Evolutionary conservation across 2,797 vertebrate genomes (phyloP).

Genomic region (Arnoldichthys spilopterus): DNA sequence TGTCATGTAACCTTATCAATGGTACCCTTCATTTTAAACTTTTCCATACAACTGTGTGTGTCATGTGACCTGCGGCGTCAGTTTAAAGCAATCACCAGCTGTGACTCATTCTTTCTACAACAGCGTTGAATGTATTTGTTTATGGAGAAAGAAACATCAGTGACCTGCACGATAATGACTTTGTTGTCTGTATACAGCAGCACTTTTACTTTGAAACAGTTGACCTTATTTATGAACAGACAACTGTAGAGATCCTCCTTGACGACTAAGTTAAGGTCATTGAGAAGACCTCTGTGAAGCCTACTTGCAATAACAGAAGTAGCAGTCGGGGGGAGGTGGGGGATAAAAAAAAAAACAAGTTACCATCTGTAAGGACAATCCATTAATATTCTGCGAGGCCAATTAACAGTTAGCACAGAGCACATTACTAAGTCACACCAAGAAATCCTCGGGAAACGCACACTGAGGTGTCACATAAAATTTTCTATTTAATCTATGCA

Average conservation of each 20-base stretch:
- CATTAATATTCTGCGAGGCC: background rate
- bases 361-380: constrained; percentile 1
- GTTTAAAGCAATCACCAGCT: background rate
- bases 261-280: constrained; percentile 4
- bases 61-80: background rate
- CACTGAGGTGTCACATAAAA: constrained; percentile 67
- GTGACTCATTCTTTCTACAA: background rate
- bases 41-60: too few species aligned
- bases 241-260: constrained; percentile 16
- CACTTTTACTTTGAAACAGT: constrained; percentile 36
- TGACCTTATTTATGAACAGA: constrained; percentile 36
- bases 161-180: constrained; percentile 25
- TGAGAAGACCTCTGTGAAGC: background rate
- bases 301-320: background rate
- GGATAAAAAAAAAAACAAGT: background rate
- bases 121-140: background rate
- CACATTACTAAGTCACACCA: background rate
- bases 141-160: constrained; percentile 15
- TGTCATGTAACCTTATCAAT: too few species aligned
- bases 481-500: constrained; percentile 83
- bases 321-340: background rate
- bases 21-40: too few species aligned
- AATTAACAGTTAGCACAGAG: background rate
- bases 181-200: constrained; percentile 78
- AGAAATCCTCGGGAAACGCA: constrained; percentile 5